Percentiles rank a stretch among this genome's conserved stretches.
Evolutionary conservation across 2,888 invertebrate species (phyloP).

Genomic region (Macrophya alboannulata): DNA sequence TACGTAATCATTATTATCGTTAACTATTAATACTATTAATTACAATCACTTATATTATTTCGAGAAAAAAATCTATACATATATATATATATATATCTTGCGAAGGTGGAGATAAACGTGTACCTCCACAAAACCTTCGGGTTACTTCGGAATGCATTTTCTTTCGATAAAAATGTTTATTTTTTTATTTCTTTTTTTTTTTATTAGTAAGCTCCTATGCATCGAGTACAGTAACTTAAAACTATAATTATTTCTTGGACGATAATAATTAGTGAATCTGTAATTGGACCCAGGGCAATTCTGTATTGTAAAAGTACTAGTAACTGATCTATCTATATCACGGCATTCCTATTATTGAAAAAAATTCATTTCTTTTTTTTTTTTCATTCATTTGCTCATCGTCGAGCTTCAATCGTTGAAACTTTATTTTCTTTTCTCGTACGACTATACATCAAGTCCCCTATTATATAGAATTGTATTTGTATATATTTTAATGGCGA

Average conservation of each 20-base stretch:
- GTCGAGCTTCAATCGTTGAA: neutral
- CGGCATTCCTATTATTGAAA: neutral
- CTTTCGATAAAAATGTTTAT: neutral
- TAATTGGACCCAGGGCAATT: neutral
- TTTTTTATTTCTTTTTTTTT: neutral
- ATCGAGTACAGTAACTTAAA: neutral
- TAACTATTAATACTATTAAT: constrained; percentile 57
- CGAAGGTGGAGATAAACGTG: neutral
- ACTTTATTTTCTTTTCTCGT: neutral
- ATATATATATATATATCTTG: neutral
- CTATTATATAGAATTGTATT: constrained; percentile 4
- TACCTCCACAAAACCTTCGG: neutral
- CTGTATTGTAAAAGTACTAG: neutral
- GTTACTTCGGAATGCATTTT: constrained; percentile 7
- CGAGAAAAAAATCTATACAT: neutral
- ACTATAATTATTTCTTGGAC: neutral
- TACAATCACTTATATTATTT: constrained; percentile 44
- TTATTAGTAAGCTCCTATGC: neutral
- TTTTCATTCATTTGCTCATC: neutral
- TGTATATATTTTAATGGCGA: constrained; percentile 13
- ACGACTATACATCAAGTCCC: neutral
- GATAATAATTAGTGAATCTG: neutral
- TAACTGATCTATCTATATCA: constrained; percentile 5
- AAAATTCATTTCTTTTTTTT: neutral
- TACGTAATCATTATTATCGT: constrained; percentile 28